Base-by-base conservation (phyloP, 2,797 vertebrate species). In the Arrhamphus sclerolepis region DNA sequence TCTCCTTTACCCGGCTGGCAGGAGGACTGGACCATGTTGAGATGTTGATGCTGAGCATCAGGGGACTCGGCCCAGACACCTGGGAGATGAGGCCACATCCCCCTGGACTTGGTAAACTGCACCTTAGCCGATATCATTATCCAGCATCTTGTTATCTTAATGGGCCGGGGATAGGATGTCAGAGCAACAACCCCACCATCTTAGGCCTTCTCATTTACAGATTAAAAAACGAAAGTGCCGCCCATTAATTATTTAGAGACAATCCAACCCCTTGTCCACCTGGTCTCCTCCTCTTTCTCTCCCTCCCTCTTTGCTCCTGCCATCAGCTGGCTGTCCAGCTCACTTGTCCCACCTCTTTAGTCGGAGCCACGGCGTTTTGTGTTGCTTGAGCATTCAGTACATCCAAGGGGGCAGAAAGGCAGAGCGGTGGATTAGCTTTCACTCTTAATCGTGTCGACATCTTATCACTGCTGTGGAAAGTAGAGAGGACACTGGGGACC, bases 101-200 rank as follows among this genome's bases (percentile, higher is more conserved):
- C 73, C 71, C 75, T 46, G 62, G 75, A 58, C 82, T n/a, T 73
- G 87, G 75, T 89, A 84, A 92, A 82, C 80, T 77, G 77, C 82
- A 82, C 86, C 86, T 87, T 87, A 82, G 83, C 83, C 29, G 57
- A 76, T 83, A 87, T 89, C 83, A 83, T 86, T 90, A 88, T 91
- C 82, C 86, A 86, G 91, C 93, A 93, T 94, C 92, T 94, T 94
- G 94, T 96, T 96, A 95, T 94, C 93, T 94, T 97, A 96, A 96
- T 94, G 92, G 92, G 85, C 82, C 84, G 70, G 80, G 89, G 91
- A 93, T 92, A 85, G 86, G 70, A 87, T 94, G 88, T 94, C 94
- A 71, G 54, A 72, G 74, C 43, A 18, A 18, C 55, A 18, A 74
- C 61, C 63, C 51, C 34, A 60, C 75, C 81, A 75, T 84, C 73